A percentile compares a stretch with the other conserved stretches of the same genome.
Conservation (phyloP, 1,140 invertebrate species). For the Octopus sinensis region DNA sequence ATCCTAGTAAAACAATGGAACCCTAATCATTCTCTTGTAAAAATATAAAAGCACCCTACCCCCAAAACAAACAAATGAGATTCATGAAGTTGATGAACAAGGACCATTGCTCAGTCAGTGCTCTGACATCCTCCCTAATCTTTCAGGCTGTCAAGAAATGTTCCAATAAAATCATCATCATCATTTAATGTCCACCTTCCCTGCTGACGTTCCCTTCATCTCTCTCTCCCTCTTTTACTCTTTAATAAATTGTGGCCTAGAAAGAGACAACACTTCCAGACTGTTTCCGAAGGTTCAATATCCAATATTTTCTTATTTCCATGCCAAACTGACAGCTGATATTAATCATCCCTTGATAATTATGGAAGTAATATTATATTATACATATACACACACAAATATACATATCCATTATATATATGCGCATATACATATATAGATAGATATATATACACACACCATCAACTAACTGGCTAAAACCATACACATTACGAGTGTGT, state of each 20-base stretch:
- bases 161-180: neutral
- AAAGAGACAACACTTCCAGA: neutral
- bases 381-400: conserved; percentile 6
- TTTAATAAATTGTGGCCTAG: neutral
- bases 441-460: too few species aligned
- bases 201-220: neutral
- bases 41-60: too few species aligned
- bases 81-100: too few species aligned
- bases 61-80: too few species aligned
- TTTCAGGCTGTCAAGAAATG: too few species aligned
- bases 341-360: neutral
- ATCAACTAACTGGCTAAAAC: neutral
- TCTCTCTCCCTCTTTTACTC: fast-evolving
- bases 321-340: neutral
- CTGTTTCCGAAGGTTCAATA: neutral
- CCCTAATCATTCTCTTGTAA: too few species aligned
- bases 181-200: neutral
- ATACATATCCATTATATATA: too few species aligned
- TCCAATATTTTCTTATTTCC: neutral
- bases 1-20: too few species aligned
- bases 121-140: too few species aligned
- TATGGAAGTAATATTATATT: neutral
- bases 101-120: conserved; percentile 51
- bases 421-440: neutral
- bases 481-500: neutral